These are phyloP conservation scores for Tetheella fluctuosa DNA, from an alignment of 2,888 invertebrate genomes.

Conservation along the genomic window DNA sequence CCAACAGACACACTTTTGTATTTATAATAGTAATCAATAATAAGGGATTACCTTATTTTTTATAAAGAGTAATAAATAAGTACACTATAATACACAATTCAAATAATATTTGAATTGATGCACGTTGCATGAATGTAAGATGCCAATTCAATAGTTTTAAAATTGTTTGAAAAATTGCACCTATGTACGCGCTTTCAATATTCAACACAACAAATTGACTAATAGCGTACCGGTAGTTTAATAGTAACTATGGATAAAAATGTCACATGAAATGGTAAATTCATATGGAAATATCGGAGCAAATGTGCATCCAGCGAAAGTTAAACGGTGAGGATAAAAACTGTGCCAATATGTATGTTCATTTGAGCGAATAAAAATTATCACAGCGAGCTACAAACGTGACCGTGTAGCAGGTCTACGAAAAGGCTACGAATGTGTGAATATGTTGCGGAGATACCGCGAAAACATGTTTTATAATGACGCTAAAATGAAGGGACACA, in stretches of 20 bases:
- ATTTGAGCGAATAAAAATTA: constrained; percentile 67
- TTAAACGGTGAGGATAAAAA: constrained; percentile 69
- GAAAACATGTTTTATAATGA: background rate
- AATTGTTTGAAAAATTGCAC: constrained; percentile 36
- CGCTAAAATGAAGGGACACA: background rate
- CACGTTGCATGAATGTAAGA: constrained; percentile 31
- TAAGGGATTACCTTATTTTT: background rate
- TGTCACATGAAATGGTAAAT: constrained; percentile 63
- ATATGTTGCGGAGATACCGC: constrained; percentile 21
- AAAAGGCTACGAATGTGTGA: constrained; percentile 31
- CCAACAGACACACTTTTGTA: no score
- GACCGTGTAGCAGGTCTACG: constrained; percentile 36
- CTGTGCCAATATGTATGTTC: constrained; percentile 69
- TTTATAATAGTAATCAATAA: no score
- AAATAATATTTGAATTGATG: constrained; percentile 15
- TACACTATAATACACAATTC: constrained; percentile 21
- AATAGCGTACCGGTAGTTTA: constrained; percentile 52
- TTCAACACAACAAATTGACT: constrained; percentile 41
- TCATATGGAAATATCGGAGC: constrained; percentile 73
- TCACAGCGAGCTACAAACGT: constrained; percentile 39
- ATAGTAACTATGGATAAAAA: constrained; percentile 53
- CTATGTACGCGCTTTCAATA: constrained; percentile 31
- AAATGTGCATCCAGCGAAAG: constrained; percentile 60
- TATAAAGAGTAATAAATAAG: background rate
- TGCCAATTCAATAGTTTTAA: constrained; percentile 30